Percentiles rank a stretch among this genome's conserved stretches.
Conservation (phyloP, 2,797 vertebrate genomes). For the Gadopsis bispinosus region DNA sequence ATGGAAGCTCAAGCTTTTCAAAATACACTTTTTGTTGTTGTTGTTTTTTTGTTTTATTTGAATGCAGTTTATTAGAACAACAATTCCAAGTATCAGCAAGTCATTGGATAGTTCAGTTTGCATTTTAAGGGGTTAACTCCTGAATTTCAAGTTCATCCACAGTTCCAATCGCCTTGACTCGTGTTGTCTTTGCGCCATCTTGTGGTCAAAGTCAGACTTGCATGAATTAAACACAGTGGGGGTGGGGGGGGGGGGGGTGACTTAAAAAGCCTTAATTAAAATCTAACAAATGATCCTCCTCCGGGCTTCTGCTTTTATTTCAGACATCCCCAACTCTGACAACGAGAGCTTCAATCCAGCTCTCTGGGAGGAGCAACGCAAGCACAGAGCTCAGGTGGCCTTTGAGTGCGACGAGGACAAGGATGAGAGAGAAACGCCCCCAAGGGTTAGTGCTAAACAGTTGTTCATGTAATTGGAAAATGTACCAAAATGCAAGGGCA, state of each 20-base stretch:
- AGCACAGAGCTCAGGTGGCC: slow-evolving; percentile 96
- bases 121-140: slow-evolving; percentile 11
- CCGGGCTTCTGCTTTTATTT: slow-evolving; percentile 6
- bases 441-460: slow-evolving; percentile 86
- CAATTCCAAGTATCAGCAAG: neutral
- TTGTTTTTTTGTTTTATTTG: neutral
- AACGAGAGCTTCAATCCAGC: slow-evolving; percentile 98
- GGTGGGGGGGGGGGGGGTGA: neutral
- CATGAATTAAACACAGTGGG: neutral
- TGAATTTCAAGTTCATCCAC: slow-evolving; percentile 25
- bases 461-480: neutral
- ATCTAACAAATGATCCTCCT: neutral
- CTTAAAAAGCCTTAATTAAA: neutral
- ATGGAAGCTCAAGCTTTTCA: neutral
- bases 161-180: neutral
- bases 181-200: slow-evolving; percentile 59
- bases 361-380: slow-evolving; percentile 97
- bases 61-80: slow-evolving; percentile 10
- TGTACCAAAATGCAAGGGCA: neutral
- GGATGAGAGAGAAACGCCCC: slow-evolving; percentile 93
- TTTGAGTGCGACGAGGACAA: slow-evolving; percentile 99
- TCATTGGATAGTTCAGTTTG: neutral
- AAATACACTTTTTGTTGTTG: too few species aligned
- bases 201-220: slow-evolving; percentile 55
- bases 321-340: slow-evolving; percentile 91